Conservation (phyloP, 2,797 vertebrate species). For the Acipenser oxyrinchus region DNA sequence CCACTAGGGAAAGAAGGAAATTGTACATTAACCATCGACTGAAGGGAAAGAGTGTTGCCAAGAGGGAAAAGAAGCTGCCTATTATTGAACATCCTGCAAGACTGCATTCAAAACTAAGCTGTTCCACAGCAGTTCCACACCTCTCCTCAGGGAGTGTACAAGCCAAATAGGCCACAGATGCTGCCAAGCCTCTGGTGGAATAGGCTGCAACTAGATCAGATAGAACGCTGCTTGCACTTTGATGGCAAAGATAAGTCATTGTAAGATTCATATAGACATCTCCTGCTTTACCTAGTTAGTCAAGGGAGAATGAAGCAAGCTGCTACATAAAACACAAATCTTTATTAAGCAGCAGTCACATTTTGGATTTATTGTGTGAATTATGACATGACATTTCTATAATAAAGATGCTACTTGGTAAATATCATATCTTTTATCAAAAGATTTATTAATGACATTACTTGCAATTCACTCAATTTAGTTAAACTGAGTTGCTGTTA, state of each 20-base stretch:
- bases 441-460: conserved; percentile 31
- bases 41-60: conserved; percentile 3
- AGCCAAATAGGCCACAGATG: conserved; percentile 21
- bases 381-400: background rate
- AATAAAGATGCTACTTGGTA: conserved; percentile 11
- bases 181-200: conserved; percentile 17
- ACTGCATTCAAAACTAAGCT: conserved; percentile 23
- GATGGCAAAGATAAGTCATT: background rate
- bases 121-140: conserved; percentile 17
- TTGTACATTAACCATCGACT: conserved; percentile 13
- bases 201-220: background rate
- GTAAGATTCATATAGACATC: background rate
- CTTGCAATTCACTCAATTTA: conserved; percentile 23
- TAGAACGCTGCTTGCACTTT: background rate
- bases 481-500: conserved; percentile 26
- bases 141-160: conserved; percentile 12
- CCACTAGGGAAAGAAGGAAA: background rate
- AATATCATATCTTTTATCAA: conserved; percentile 30
- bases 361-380: background rate
- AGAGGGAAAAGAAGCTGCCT: conserved; percentile 15
- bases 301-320: conserved; percentile 9
- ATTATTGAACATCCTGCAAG: conserved; percentile 28
- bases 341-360: background rate
- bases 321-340: conserved; percentile 13
- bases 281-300: background rate